Percentiles rank a stretch among this genome's conserved stretches.
Evolutionary conservation across 2,113 vertebrate genomes (phyloP).

Genomic region (Urocynchramus pylzowi): DNA sequence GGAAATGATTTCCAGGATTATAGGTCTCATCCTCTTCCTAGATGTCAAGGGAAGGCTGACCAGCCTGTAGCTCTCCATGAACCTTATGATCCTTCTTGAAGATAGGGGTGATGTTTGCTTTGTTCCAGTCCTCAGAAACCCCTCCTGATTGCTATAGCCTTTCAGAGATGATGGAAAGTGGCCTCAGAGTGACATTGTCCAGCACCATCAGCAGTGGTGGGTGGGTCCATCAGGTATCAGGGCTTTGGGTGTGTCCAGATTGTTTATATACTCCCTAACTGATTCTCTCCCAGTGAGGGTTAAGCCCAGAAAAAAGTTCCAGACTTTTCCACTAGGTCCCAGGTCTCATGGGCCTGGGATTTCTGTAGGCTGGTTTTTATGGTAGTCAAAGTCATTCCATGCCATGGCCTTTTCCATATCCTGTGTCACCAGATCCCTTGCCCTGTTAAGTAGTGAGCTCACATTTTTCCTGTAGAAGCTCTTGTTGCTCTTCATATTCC

Average conservation of each 20-base stretch:
- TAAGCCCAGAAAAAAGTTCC: not conserved
- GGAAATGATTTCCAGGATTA: not conserved
- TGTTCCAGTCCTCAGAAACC: not conserved
- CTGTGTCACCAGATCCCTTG: not conserved
- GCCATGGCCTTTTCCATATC: not conserved
- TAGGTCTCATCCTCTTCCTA: not conserved
- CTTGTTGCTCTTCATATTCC: not conserved
- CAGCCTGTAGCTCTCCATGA: not conserved
- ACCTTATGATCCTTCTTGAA: not conserved
- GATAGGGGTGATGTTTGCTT: not conserved
- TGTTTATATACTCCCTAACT: not conserved
- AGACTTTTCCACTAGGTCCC: not conserved
- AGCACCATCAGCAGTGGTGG: not conserved
- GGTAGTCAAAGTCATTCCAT: not conserved
- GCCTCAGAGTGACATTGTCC: not conserved
- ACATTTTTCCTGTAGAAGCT: not conserved
- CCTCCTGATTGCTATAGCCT: not conserved
- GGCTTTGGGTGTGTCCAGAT: not conserved
- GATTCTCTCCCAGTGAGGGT: not conserved
- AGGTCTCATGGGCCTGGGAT: not conserved
- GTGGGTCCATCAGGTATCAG: not conserved
- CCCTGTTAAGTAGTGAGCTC: not conserved
- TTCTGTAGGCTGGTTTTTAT: not conserved
- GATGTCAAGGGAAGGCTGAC: not conserved
- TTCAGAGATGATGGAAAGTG: not conserved